phyloP scores from a whole-genome alignment of 2,888 invertebrate species.

The Syrista parreyssii region DNA sequence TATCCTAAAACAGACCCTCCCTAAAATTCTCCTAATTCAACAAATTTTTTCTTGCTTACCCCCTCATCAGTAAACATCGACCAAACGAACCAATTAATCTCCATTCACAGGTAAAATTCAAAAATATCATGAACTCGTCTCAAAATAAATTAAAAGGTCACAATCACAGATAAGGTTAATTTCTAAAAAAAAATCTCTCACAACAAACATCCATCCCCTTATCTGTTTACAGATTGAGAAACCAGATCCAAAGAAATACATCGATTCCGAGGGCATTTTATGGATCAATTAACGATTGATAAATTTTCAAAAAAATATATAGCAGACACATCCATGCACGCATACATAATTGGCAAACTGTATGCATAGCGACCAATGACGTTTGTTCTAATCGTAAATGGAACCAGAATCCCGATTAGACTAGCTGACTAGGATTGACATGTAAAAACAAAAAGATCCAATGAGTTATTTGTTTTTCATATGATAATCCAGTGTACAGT shows the following conservation, averaged over 20 bases:
- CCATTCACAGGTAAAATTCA: background rate
- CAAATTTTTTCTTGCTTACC: background rate
- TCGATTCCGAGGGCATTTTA: background rate
- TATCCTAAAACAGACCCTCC: background rate
- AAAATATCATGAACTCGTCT: background rate
- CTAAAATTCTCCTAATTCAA: background rate
- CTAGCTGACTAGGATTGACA: background rate
- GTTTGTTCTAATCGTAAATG: background rate
- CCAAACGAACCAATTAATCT: background rate
- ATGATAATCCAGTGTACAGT: background rate
- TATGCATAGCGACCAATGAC: background rate
- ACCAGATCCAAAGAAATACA: background rate
- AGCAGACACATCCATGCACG: background rate
- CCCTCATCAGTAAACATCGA: background rate
- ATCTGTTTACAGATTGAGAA: background rate
- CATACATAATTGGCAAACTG: background rate
- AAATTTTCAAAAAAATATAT: background rate
- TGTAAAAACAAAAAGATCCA: background rate
- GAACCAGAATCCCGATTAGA: background rate
- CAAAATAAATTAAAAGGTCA: background rate
- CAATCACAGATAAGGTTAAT: background rate
- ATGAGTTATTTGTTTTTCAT: background rate
- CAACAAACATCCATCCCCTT: background rate
- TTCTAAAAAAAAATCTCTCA: background rate
- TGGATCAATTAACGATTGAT: background rate